These are phyloP conservation scores for Chamaea fasciata DNA, from an alignment of 2,113 vertebrate genomes.

Conservation along the genomic window DNA sequence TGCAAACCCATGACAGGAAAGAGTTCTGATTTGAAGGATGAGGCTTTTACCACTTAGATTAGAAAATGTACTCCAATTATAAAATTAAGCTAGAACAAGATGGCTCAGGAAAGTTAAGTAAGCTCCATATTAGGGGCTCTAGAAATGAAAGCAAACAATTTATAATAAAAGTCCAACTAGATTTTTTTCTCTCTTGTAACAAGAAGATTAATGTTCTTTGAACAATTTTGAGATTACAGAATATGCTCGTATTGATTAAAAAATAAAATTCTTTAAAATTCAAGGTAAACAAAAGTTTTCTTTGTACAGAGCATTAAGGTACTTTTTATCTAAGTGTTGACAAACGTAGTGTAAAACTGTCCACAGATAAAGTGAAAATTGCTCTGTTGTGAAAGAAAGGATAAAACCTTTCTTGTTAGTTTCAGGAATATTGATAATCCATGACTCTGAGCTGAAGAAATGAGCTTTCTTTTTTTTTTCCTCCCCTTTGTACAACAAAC, in stretches of 20 bases:
- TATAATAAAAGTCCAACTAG: background rate
- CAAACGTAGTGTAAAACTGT: background rate
- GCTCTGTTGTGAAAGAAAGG: background rate
- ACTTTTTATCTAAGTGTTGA: background rate
- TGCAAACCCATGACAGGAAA: background rate
- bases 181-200: accelerated
- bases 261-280: background rate
- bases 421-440: background rate
- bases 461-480: background rate
- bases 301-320: background rate
- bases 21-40: background rate
- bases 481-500: background rate
- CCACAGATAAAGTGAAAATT: background rate
- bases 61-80: background rate
- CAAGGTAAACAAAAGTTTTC: background rate
- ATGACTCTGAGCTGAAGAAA: background rate
- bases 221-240: background rate
- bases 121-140: background rate
- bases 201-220: background rate
- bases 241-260: background rate
- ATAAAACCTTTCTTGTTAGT: background rate
- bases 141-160: background rate
- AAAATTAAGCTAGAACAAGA: background rate
- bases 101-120: background rate
- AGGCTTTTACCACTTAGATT: background rate